phyloP scores from a whole-genome alignment of 2,113 vertebrate genomes.

The Carlito syrichta region DNA sequence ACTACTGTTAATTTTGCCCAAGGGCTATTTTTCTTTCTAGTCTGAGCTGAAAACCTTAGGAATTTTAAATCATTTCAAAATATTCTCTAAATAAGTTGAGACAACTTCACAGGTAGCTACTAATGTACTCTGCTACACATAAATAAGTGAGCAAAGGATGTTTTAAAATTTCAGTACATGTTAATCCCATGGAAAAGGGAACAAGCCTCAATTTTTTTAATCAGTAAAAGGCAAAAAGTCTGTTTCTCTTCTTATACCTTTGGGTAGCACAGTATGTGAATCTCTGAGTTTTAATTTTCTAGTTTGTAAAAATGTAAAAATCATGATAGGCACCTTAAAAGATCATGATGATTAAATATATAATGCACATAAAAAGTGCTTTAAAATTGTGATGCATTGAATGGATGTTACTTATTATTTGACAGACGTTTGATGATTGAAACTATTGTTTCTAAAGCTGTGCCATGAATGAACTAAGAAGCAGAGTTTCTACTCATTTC shows the following conservation, averaged over 20 bases:
- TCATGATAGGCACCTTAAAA: background rate
- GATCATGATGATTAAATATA: background rate
- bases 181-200: background rate
- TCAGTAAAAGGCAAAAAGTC: background rate
- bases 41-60: conserved; percentile 21
- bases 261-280: background rate
- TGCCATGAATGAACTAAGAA: background rate
- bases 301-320: conserved; percentile 20
- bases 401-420: background rate
- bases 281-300: background rate
- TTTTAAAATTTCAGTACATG: background rate
- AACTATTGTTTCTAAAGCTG: conserved; percentile 11
- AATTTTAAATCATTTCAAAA: conserved; percentile 37
- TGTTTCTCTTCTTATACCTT: background rate
- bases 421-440: background rate
- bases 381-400: background rate
- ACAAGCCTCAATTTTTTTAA: background rate
- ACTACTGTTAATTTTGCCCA: background rate
- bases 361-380: background rate
- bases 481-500: background rate
- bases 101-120: background rate
- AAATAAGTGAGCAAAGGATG: background rate
- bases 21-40: background rate
- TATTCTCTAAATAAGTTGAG: background rate
- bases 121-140: background rate